Base-by-base conservation (phyloP, 2,113 vertebrate genomes). In the Heterochromis multidens region DNA sequence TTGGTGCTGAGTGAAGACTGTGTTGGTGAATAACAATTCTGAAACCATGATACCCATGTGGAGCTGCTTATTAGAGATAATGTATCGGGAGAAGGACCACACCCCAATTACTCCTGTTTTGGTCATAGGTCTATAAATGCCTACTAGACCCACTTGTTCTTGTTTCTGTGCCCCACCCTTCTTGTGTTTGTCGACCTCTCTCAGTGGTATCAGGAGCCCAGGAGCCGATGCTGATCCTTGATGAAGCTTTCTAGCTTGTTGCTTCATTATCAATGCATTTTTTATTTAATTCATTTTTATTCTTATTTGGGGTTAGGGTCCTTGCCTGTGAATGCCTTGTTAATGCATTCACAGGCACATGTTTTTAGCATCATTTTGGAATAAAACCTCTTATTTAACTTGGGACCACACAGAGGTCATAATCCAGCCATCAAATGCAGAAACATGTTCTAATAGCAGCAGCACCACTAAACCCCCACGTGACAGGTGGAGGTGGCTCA, bases 381-480 rank as follows among this genome's bases (percentile, higher is more conserved):
- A 82, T 23, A 76, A 3, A 87, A 87, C 81, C 61, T 27, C 40
- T 65, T 27, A 6, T 49, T 58, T 19, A 27, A n/a, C 37, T 67
- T 52, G 43, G 25, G 13, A 77, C 25, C 57, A 63, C 33, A 65
- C 35, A 54, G 13, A 76, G 29, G 19, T 76, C 25, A 54, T 3
- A 87, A 25, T 31, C 60, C 16, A 65, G 27, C 79, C 83, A 72
- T 79, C 76, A 67, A 79, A 79, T 72, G 67, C 82, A 87, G 85
- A 89, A 83, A 87, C 82, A 85, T 85, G 87, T 79, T 27, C 52
- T 8, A 65, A 78, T 79, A 80, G 56, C 65, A 85, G 72, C 78
- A 62, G 37, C 77, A 81, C 10, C 78, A 54, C 82, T 85, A 77
- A 37, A 77, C 60, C 83, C 52, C 58, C 57, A 29, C 25, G 23